phyloP scores from a whole-genome alignment of 2,113 vertebrate genomes.

The Amphiprion ocellaris region DNA sequence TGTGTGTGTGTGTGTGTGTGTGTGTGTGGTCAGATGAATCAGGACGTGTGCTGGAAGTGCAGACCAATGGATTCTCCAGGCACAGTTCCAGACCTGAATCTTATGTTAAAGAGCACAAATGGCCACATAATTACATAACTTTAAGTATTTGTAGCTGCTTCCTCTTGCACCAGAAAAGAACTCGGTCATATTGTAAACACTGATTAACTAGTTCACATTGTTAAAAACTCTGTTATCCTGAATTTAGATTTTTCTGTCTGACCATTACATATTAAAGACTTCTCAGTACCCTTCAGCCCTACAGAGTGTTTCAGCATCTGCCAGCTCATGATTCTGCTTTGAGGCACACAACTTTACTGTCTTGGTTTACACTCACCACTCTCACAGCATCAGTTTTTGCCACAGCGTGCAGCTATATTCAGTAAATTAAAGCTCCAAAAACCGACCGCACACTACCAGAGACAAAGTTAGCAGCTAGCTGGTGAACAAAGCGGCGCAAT shows the following conservation, averaged over 20 bases:
- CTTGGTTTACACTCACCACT: not conserved
- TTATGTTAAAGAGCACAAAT: conserved; percentile 26
- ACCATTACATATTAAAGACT: not conserved
- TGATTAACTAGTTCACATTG: too few relatives aligned
- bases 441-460: too few relatives aligned
- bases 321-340: not conserved
- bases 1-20: conserved; percentile 34
- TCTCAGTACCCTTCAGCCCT: not conserved
- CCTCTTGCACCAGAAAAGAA: not conserved
- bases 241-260: not conserved
- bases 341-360: not conserved
- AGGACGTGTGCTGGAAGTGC: conserved; percentile 72
- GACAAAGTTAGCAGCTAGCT: not conserved
- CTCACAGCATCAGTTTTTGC: not conserved
- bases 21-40: conserved; percentile 58
- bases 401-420: not conserved
- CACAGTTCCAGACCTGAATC: conserved; percentile 32
- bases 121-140: conserved; percentile 11
- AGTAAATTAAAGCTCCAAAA: too few relatives aligned
- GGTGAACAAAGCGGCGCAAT: not conserved
- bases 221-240: not conserved
- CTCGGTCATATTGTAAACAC: not conserved
- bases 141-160: not conserved
- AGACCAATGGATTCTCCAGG: conserved; percentile 75
- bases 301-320: not conserved